Evolutionary conservation across 1,140 invertebrate genomes (phyloP), one percentile per base, ranked within the genome.

Genomic region (Maniola jurtina): DNA sequence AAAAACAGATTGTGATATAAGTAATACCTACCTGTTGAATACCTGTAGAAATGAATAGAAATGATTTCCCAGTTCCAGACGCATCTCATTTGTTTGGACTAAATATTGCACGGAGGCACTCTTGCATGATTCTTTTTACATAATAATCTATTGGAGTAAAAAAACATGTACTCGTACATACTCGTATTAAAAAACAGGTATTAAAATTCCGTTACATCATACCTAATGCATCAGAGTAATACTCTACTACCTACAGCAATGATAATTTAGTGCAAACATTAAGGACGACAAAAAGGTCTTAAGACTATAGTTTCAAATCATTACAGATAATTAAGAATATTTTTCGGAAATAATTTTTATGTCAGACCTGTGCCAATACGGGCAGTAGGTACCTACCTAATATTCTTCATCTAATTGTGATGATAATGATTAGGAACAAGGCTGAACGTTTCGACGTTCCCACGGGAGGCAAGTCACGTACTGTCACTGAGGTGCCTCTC

Each of bases 191-290:
- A 25, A 15, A 25, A 52, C 48, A 14, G 10, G 6, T 25, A 52
- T 52, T 25, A 52, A 48, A 52, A 52, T 25, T 52, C 48, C 48
- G 48, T 52, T 52, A 52, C 48, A 52, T 52, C 6, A 52, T 25
- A 25, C 25, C 25, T 25, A 52, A 15, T 25, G 15, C 48, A 52
- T 25, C 48, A 16, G 48, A 52, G 8, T 52, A 52, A 25, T 25
- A 25, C 25, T 25, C 1, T 25, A 25, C 1, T 1, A 2, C 1
- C 14, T 9, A 11, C 13, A 45, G 42, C 42, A 45, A 45, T 13
- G 9, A 45, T 45, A 6, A 45, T 5, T 5, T n/a, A 13, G 42
- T 45, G 14, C 15, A 52, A 52, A 52, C 48, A 16, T 52, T 52
- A 16, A 7, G 10, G 5, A 11, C 25, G 48, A 52, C 48, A 52